Base-by-base conservation (phyloP, 2,888 invertebrate species). In the Neelides folsomi region DNA sequence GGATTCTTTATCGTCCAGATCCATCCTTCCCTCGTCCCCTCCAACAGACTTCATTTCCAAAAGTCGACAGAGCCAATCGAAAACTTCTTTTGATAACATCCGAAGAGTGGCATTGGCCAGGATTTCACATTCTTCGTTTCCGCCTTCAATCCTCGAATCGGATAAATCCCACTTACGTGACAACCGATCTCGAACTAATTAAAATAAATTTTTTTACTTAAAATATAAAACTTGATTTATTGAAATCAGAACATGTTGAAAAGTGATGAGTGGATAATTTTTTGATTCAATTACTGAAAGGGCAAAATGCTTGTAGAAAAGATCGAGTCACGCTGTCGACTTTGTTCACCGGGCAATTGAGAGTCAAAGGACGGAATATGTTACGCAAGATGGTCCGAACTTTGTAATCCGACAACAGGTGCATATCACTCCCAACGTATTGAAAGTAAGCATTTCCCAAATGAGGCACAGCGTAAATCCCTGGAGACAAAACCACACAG, bases 271-370 rank as follows among this genome's bases (percentile, higher is more conserved):
- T n/a, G n/a, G n/a, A n/a, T n/a, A n/a, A n/a, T n/a, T n/a, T n/a
- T n/a, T n/a, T n/a, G n/a, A n/a, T n/a, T n/a, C n/a, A 52, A 60
- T 58, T 59, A 64, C 64, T 57, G 39, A 61, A 62, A 16, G 61
- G 59, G 13, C 58, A 54, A 55, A 62, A 64, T 7, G 52, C 55
- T 44, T 56, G 59, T 15, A 59, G 34, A 40, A 64, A 64, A 6
- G 60, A 58, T 18, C 52, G 53, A 35, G 58, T 41, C n/a, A 62
- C 53, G 1, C 44, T 34, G 2, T 49, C 37, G 8, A 52, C 53
- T 20, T 55, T 52, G 2, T 55, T 38, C 1, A 42, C 20, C 7
- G 62, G 60, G 51, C 64, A 64, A 12, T 51, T 54, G 9, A 56
- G 39, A 3, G 62, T 45, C 43, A 62, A 61, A 10, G 60, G 57